Base-by-base conservation (phyloP, 2,113 vertebrate species). In the Melanostigma gelatinosum region DNA sequence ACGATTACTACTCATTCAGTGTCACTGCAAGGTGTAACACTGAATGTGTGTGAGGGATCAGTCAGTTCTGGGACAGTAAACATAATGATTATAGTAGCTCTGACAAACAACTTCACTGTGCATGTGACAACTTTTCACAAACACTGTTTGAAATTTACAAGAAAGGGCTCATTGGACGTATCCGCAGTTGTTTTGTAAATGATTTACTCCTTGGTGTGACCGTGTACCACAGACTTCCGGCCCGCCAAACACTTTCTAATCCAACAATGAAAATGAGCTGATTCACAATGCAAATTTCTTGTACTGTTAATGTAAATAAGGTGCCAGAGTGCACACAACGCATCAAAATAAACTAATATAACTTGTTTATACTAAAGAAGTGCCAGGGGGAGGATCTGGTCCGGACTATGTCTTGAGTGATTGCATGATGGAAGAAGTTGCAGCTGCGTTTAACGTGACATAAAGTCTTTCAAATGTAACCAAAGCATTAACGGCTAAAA, bases 161-260 rank as follows among this genome's bases (percentile, higher is more conserved):
- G n/a, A 75, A 42, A 18, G n/a, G 13, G 50, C 11, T 54, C 70
- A 63, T 61, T 40, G 32, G 50, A 50, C 20, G 71, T 64, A 63
- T 9, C 52, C 5, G 6, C 48, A 18, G 42, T 4, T 65, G 68
- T 70, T 75, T 66, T 69, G 61, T 76, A 80, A 80, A 80, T 71
- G 46, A 75, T 88, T 84, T 74, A 81, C 82, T 75, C 61, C 50
- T 40, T 29, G 36, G 36, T 61, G 1, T 63, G 61, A 61, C 22
- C 27, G 24, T 38, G 12, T 36, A 48, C 29, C 80, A 77, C 62
- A 55, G 54, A 55, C 22, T 27, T 11, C 5, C 54, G 4, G 54
- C 50, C 52, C 1, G 8, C 3, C 9, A 55, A 55, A n/a, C 22
- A 55, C 10, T n/a, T 24, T 55, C 52, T 55, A n/a, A 24, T 10